Base-by-base conservation (phyloP, 92 coral and sea anemone genomes). In the Porites rus region DNA sequence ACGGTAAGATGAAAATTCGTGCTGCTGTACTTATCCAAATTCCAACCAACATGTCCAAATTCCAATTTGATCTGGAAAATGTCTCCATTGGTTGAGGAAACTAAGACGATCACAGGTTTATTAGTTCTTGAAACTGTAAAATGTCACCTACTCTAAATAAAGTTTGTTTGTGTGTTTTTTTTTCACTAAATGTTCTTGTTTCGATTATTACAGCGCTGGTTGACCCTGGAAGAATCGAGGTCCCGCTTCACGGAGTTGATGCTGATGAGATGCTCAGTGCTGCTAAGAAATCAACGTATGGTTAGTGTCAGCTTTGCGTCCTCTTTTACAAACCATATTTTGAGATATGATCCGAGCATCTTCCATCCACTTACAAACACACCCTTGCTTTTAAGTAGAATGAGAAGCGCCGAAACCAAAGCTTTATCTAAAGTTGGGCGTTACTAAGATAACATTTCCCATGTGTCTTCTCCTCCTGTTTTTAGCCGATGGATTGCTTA, bases 191-290 rank as follows among this genome's bases (percentile, higher is more conserved):
- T 19, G 68, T 10, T 68, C 22, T 73, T 72, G 58, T 1, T 54
- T 20, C 20, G n/a, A 13, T 51, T 28, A 20, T 24, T 63, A 51
- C 84, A 96, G 98, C 98, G 2, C 83, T 96, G 67, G 98, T 96
- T 78, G 98, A 96, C 62, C 98, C 98, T 25, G 98, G 96, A 60
- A 84, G 97, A 64, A 96, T 96, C 10, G 95, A 94, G 81, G 85
- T 96, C 61, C 98, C 98, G 46, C 89, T 96, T 9, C 87, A 92
- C 76, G 88, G 77, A 17, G 94, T 90, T 53, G 98, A 96, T 80
- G 80, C 97, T 38, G 97, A 96, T 18, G 94, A 90, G 25, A 76
- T 92, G 11, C 81, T 93, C 31, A 94, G 92, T 65, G 94, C 95
- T 7, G 91, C 97, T 10, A 87, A 90, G 64, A 94, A 94, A 65